Conservation (phyloP, 2,797 vertebrate genomes). For the Choloepus didactylus region DNA sequence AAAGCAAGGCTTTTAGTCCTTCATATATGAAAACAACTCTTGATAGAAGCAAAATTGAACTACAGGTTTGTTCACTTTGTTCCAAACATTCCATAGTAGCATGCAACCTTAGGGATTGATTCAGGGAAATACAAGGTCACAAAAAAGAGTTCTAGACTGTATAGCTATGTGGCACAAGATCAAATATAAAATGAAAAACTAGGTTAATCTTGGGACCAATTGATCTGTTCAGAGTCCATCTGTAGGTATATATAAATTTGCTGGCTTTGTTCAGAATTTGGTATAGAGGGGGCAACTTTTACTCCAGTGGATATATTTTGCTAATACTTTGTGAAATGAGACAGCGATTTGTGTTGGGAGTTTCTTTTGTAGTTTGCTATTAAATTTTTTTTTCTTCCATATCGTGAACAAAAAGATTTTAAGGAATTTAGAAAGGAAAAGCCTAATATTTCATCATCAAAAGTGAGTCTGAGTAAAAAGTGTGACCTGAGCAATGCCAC, state of each 20-base stretch:
- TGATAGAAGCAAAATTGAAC: neutral
- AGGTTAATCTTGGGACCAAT: neutral
- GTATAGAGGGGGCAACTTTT: neutral
- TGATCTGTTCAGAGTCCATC: neutral
- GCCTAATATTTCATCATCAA: neutral
- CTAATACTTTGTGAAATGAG: neutral
- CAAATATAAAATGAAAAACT: neutral
- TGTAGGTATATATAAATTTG: neutral
- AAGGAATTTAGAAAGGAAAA: constrained; percentile 19
- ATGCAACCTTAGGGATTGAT: neutral
- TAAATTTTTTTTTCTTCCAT: neutral
- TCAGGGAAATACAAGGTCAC: neutral
- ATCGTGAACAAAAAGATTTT: neutral
- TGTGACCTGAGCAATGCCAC: neutral
- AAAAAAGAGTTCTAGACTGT: neutral
- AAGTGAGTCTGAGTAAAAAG: neutral
- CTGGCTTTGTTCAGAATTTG: constrained; percentile 9
- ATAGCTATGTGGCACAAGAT: neutral
- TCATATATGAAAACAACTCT: neutral
- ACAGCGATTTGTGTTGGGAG: neutral
- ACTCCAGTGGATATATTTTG: neutral
- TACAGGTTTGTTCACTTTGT: neutral
- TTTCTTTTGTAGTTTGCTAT: neutral
- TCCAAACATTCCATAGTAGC: neutral
- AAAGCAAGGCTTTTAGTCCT: neutral